Evolutionary conservation across 2,888 invertebrate species (phyloP).

Genomic region (Drosophila longiperda): DNA sequence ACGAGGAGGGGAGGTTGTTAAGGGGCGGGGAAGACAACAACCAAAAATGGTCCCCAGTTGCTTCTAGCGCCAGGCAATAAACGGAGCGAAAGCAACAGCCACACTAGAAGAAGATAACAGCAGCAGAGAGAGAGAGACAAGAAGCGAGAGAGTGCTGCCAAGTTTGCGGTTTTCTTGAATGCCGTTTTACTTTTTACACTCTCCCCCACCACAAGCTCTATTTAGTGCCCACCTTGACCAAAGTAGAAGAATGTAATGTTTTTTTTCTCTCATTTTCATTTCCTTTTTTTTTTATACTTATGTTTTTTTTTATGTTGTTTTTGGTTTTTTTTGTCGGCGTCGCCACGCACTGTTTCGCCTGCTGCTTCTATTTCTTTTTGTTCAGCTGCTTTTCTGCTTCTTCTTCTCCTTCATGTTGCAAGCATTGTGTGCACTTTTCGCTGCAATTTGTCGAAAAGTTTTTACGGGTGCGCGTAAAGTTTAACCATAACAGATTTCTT

Average conservation of each 20-base stretch:
- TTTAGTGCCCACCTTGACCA: conserved; percentile 63
- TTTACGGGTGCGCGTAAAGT: conserved; percentile 56
- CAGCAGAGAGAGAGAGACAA: conserved; percentile 4
- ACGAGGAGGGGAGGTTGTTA: background rate
- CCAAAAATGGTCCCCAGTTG: conserved; percentile 69
- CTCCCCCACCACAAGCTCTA: background rate
- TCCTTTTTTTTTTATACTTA: conserved; percentile 21
- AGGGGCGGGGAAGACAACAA: background rate
- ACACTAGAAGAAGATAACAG: conserved; percentile 33
- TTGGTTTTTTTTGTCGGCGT: conserved; percentile 51
- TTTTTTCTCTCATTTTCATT: conserved; percentile 10
- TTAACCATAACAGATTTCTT: conserved; percentile 78
- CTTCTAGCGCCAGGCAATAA: conserved; percentile 74
- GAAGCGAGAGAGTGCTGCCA: conserved; percentile 27
- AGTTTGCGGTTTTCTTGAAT: conserved; percentile 68
- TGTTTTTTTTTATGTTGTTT: conserved; percentile 14
- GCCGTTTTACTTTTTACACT: conserved; percentile 17
- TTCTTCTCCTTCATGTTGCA: conserved; percentile 10
- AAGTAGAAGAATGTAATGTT: conserved; percentile 58
- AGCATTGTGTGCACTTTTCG: conserved; percentile 70
- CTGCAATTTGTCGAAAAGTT: conserved; percentile 78
- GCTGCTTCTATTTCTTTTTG: conserved; percentile 1
- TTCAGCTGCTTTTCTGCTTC: background rate
- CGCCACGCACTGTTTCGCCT: conserved; percentile 69
- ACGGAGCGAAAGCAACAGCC: conserved; percentile 60